phyloP scores from a whole-genome alignment of 2,797 vertebrate species.

The Podarcis siculus region DNA sequence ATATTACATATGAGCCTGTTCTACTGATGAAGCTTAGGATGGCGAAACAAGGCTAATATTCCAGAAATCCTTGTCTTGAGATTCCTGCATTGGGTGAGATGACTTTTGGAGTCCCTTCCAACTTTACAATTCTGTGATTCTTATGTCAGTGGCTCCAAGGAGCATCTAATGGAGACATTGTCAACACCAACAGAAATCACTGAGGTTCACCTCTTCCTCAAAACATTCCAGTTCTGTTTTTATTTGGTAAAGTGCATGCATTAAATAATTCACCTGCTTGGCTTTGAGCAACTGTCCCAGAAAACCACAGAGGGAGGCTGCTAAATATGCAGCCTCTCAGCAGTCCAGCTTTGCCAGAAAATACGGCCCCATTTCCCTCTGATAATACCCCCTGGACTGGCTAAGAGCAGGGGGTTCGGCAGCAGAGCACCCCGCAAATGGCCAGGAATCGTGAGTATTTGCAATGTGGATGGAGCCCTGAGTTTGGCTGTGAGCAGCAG shows the following conservation, averaged over 20 bases:
- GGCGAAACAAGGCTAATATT: no score
- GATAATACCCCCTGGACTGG: neutral
- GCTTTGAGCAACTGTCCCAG: neutral
- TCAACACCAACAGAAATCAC: no score
- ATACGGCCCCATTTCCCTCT: neutral
- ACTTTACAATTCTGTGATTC: no score
- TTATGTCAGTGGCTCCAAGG: no score
- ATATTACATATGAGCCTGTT: no score
- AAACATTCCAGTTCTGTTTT: neutral
- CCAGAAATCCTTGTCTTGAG: no score
- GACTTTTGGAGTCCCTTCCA: no score
- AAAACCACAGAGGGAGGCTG: neutral
- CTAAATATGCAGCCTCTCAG: neutral
- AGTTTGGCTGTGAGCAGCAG: neutral
- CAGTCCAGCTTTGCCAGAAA: neutral
- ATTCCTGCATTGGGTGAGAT: no score
- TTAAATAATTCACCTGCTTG: slow-evolving; percentile 15
- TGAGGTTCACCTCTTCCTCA: neutral
- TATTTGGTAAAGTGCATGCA: neutral
- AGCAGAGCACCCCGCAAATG: neutral
- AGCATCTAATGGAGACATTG: no score
- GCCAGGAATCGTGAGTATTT: neutral
- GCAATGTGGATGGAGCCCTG: neutral
- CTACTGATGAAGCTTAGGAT: no score
- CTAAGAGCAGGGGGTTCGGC: neutral